Percentiles rank a stretch among this genome's conserved stretches.
phyloP scores from a whole-genome alignment of 2,888 invertebrate genomes.

The Cosmorhoe ocellata region DNA sequence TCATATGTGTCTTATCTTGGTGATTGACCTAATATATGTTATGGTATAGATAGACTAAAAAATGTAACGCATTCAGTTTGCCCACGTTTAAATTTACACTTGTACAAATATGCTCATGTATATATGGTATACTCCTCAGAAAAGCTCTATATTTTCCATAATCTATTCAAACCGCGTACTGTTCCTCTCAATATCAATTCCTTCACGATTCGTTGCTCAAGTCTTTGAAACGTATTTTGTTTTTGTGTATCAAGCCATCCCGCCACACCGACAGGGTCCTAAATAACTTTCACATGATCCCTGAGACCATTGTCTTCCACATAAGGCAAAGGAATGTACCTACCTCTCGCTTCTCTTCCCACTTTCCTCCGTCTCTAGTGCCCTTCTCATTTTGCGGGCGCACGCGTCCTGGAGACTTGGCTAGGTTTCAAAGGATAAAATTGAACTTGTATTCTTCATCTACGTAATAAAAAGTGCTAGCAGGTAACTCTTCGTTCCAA shows the following conservation, averaged over 20 bases:
- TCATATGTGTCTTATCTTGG: too few relatives aligned
- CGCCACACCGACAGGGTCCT: slow-evolving; percentile 32
- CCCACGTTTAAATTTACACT: too few relatives aligned
- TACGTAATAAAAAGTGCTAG: background rate
- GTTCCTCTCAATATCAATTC: slow-evolving; percentile 16
- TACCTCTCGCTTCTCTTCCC: slow-evolving; percentile 24
- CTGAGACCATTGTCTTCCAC: slow-evolving; percentile 74
- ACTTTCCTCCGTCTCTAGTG: slow-evolving; percentile 32
- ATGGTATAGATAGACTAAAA: too few relatives aligned
- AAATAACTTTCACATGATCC: slow-evolving; percentile 63
- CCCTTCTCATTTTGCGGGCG: slow-evolving; percentile 61
- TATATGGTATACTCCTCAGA: slow-evolving; percentile 2
- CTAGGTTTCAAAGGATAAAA: slow-evolving; percentile 25
- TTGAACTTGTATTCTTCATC: slow-evolving; percentile 7
- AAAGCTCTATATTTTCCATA: slow-evolving; percentile 9
- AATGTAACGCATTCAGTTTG: too few relatives aligned
- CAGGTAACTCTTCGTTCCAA: too few relatives aligned
- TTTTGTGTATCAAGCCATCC: slow-evolving; percentile 34
- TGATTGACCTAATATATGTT: too few relatives aligned
- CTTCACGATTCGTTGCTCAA: slow-evolving; percentile 1
- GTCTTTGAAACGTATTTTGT: slow-evolving; percentile 19
- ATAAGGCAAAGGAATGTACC: slow-evolving; percentile 74
- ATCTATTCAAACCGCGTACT: slow-evolving; percentile 18
- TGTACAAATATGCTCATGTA: too few relatives aligned
- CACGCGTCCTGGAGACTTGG: slow-evolving; percentile 48